phyloP scores from a whole-genome alignment of 2,888 invertebrate species.

The Melanotus villosus region DNA sequence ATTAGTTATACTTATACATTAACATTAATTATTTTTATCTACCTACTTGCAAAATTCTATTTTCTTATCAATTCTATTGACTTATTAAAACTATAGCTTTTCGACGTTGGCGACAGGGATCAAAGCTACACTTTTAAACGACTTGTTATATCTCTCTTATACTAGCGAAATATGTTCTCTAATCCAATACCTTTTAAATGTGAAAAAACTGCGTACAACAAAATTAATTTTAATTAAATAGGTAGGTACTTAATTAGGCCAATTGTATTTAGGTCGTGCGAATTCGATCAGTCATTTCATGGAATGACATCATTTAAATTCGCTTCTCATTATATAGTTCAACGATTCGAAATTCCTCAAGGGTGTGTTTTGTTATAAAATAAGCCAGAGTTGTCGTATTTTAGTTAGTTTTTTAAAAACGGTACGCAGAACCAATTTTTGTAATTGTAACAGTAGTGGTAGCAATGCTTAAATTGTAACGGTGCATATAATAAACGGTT shows the following conservation, averaged over 20 bases:
- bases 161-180: no score
- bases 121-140: no score
- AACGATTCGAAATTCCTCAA: slow-evolving; percentile 40
- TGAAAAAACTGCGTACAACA: no score
- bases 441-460: background rate
- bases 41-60: no score
- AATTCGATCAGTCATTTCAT: slow-evolving; percentile 15
- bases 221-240: background rate
- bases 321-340: slow-evolving; percentile 32
- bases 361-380: slow-evolving; percentile 36
- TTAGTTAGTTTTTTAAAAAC: background rate
- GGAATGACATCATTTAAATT: slow-evolving; percentile 29
- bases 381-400: background rate
- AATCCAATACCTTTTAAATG: no score
- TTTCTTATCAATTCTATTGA: no score
- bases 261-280: slow-evolving; percentile 13
- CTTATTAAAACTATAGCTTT: no score
- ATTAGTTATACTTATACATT: no score
- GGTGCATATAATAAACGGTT: background rate
- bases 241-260: background rate
- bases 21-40: no score
- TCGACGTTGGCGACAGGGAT: no score
- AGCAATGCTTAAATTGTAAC: background rate
- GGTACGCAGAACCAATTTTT: background rate
- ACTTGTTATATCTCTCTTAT: no score